A percentile compares a stretch with the other conserved stretches of the same genome.
These are phyloP conservation scores for Erebia ligea DNA, from an alignment of 2,888 invertebrate species.

Conservation along the genomic window DNA sequence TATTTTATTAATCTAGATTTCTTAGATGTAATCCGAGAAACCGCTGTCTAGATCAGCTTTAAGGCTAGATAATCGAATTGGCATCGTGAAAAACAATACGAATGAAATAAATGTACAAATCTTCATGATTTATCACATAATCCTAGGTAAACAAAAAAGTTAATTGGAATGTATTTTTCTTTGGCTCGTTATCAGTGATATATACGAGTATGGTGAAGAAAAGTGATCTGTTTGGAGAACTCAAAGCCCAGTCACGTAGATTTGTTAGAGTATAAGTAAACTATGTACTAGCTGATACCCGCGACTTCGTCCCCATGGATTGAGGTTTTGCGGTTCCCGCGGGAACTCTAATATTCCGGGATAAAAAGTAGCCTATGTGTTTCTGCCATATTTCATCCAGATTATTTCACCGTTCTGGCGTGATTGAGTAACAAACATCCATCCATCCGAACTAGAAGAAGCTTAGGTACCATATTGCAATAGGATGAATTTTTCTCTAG, in stretches of 20 bases:
- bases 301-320: too few species aligned
- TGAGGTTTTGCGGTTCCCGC: too few species aligned
- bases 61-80: constrained; percentile 4
- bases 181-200: background rate
- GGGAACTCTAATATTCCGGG: too few species aligned
- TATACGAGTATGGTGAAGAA: background rate
- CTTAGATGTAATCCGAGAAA: background rate
- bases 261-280: background rate
- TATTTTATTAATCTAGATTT: background rate
- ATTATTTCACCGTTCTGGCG: too few species aligned
- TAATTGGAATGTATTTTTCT: background rate
- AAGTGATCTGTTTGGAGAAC: background rate
- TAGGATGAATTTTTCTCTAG: too few species aligned
- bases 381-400: too few species aligned
- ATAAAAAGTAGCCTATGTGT: too few species aligned
- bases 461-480: too few species aligned
- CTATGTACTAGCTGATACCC: too few species aligned
- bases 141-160: constrained; percentile 5
- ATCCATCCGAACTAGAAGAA: too few species aligned
- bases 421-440: too few species aligned
- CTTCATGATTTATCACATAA: constrained; percentile 6
- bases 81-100: constrained; percentile 7
- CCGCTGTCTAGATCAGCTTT: background rate
- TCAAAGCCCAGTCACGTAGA: background rate
- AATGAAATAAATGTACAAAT: constrained; percentile 2